Evolutionary conservation across 1,140 invertebrate genomes (phyloP).

Genomic region (Anthonomus grandis): DNA sequence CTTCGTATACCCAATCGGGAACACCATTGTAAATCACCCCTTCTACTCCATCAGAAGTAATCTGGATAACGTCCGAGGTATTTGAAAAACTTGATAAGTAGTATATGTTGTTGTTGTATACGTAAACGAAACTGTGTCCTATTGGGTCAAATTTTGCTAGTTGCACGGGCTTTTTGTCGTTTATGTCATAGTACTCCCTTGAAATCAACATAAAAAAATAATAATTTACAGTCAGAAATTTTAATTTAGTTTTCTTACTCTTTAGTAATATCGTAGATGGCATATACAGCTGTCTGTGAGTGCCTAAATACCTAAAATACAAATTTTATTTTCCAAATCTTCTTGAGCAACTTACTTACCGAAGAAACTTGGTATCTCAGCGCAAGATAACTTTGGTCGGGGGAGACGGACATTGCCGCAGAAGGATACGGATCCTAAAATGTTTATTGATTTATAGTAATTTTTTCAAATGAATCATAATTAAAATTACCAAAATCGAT

Average conservation of each 20-base stretch:
- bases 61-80: slow-evolving; percentile 16
- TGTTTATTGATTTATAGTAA: not conserved
- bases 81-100: slow-evolving; percentile 53
- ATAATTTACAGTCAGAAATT: not conserved
- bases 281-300: slow-evolving; percentile 58
- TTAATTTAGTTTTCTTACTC: slow-evolving; percentile 45
- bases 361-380: too few species aligned
- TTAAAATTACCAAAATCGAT: slow-evolving; percentile 37
- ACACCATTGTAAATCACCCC: slow-evolving; percentile 74
- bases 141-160: slow-evolving; percentile 58
- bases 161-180: slow-evolving; percentile 44
- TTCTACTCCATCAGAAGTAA: slow-evolving; percentile 54
- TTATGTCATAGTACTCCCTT: slow-evolving; percentile 50
- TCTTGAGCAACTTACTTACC: too few species aligned
- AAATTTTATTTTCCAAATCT: not conserved
- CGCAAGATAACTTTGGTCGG: too few species aligned
- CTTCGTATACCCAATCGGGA: slow-evolving; percentile 75
- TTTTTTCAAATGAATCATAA: not conserved
- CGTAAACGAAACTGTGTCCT: slow-evolving; percentile 66
- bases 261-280: slow-evolving; percentile 54
- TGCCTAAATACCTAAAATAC: slow-evolving; percentile 53
- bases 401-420: too few species aligned
- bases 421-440: slow-evolving; percentile 1
- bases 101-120: slow-evolving; percentile 77
- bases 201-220: not conserved